A percentile compares a stretch with the other conserved stretches of the same genome.
phyloP scores from a whole-genome alignment of 2,888 invertebrate genomes.

The Thecophora atra region DNA sequence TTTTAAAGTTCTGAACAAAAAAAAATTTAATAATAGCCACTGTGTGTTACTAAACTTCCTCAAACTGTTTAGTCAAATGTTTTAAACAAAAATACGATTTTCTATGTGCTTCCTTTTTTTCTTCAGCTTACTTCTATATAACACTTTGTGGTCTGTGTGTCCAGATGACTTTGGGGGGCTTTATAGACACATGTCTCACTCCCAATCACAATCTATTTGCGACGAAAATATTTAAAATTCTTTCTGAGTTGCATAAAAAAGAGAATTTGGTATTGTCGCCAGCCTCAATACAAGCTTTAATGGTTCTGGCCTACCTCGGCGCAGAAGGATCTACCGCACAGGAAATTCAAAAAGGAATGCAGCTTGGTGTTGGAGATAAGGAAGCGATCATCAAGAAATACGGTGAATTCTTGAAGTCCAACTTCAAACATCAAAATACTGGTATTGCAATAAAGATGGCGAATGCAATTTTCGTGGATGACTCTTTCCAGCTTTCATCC shows the following conservation, averaged over 20 bases:
- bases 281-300: slow-evolving; percentile 74
- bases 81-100: too few species aligned
- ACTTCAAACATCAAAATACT: slow-evolving; percentile 38
- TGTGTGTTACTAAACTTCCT: too few species aligned
- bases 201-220: slow-evolving; percentile 53
- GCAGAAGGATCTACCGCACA: slow-evolving; percentile 66
- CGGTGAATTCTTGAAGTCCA: slow-evolving; percentile 49
- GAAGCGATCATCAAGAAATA: slow-evolving; percentile 51
- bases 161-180: slow-evolving; percentile 41
- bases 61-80: too few species aligned
- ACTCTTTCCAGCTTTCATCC: slow-evolving; percentile 68
- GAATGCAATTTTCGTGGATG: slow-evolving; percentile 76
- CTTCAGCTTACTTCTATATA: neutral
- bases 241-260: slow-evolving; percentile 40
- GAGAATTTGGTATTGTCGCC: slow-evolving; percentile 58
- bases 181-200: slow-evolving; percentile 45
- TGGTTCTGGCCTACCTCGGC: slow-evolving; percentile 78
- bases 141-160: neutral
- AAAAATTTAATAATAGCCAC: too few species aligned
- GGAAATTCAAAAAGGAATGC: slow-evolving; percentile 52
- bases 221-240: slow-evolving; percentile 48
- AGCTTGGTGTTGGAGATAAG: slow-evolving; percentile 45
- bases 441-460: slow-evolving; percentile 69
- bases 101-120: neutral
- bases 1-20: too few species aligned